Percentiles rank a stretch among this genome's conserved stretches.
These are phyloP conservation scores for Apostichopus leukothele DNA, from an alignment of 53 echinoderm and acorn worm species.

Conservation along the genomic window DNA sequence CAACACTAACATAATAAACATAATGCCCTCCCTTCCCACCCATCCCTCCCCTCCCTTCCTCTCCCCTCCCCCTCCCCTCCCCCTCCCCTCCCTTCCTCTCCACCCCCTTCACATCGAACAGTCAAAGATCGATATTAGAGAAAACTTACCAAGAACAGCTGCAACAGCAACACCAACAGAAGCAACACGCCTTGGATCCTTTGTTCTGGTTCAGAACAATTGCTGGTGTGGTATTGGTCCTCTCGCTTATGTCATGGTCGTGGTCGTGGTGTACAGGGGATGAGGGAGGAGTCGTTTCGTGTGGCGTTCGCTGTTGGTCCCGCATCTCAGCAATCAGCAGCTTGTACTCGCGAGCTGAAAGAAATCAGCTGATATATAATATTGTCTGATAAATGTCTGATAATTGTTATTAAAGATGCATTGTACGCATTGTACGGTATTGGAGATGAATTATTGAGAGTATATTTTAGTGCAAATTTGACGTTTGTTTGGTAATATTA, in stretches of 20 bases:
- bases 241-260: slow-evolving; percentile 53
- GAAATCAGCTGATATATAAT: not conserved
- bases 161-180: slow-evolving; percentile 99
- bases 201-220: slow-evolving; percentile 51
- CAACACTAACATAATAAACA: slow-evolving; percentile 35
- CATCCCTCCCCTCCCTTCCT: not conserved
- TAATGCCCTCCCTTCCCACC: not conserved
- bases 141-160: slow-evolving; percentile 89
- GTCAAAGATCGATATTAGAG: not conserved
- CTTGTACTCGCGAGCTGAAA: slow-evolving; percentile 66
- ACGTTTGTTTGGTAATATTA: too few relatives aligned
- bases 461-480: too few relatives aligned
- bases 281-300: slow-evolving; percentile 33
- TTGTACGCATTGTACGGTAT: too few relatives aligned
- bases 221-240: slow-evolving; percentile 39
- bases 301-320: slow-evolving; percentile 48
- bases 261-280: slow-evolving; percentile 33
- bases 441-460: too few relatives aligned
- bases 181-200: slow-evolving; percentile 93
- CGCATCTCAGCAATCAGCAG: slow-evolving; percentile 68
- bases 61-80: not conserved
- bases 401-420: too few relatives aligned
- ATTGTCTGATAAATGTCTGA: too few relatives aligned
- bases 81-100: too few relatives aligned
- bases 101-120: not conserved